Base-by-base conservation (phyloP, 1,140 invertebrate genomes). In the Drosophila sucinea region DNA sequence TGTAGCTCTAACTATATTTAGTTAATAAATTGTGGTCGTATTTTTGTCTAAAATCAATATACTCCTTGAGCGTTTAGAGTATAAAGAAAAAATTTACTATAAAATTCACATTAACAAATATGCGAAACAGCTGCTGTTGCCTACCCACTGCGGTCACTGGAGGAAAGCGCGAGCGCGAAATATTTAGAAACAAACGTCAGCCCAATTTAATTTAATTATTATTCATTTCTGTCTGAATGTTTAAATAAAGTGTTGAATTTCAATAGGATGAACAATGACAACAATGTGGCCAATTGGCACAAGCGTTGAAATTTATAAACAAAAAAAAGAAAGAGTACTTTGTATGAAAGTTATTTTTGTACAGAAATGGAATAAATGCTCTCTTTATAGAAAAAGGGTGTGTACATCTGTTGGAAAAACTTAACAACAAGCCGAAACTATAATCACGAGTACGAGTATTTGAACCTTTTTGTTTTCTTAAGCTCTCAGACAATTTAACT, bases 41-140 rank as follows among this genome's bases (percentile, higher is more conserved):
- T 17, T 17, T 17, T 17, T 17, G 10, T 3, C 10, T 4, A 60
- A 70, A 56, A 60, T 23, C 6, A 25, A 51, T 51, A 27, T 51
- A 27, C 23, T 7, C 23, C 1, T 23, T 1, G 1, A 38, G 41
- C 35, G 2, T 25, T 51, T 10, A 51, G 44, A 5, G 44, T 51
- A 27, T 35, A 6, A 2, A 38, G 2, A 61, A 51, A 57, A 80
- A 62, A 63, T 67, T 55, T 67, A 68, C 66, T 70, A 86, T 81
- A 81, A 86, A 86, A 71, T 75, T 69, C 64, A 67, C 71, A 86
- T 86, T 86, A 73, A 68, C 66, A 81, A 86, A 79, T 86, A 86
- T 81, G 79, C 63, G 71, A 75, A 60, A 67, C 79, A 73, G 82
- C 82, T 82, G 82, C 82, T 73, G 73, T 29, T 6, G 33, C n/a